Base-by-base conservation (phyloP, 2,113 vertebrate species). In the Lagopus muta region DNA sequence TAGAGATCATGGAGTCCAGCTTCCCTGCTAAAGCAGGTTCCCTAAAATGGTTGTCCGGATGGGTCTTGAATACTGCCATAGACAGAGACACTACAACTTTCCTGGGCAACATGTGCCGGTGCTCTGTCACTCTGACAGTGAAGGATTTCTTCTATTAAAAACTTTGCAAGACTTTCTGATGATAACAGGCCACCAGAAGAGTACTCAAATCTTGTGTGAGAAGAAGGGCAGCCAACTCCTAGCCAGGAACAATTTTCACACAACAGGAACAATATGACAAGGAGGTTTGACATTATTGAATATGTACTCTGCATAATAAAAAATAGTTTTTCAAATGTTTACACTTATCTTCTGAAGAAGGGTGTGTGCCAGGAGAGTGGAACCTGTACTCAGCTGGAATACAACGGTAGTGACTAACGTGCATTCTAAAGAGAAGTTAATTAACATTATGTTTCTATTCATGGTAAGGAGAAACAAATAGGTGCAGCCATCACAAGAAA, bases 291-390 rank as follows among this genome's bases (percentile, higher is more conserved):
- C 58, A 67, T 72, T 87, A 70, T 19, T 38, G 62, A 86, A 69
- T 32, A 32, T 11, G 79, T 83, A 89, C 72, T 92, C 82, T 47
- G 91, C 43, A 88, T 75, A 92, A 94, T 91, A 94, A 92, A 92
- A 94, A 94, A 82, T 27, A 81, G 78, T 86, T 87, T 34, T 40
- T 42, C 61, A 94, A 86, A 81, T 1, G 72, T 90, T 83, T 58
- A 0, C 12, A 22, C 38, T 54, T 54, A 45, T 79, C 76, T 79
- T 71, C 55, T 85, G 71, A 86, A 92, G 87, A 78, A 93, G 55
- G 80, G 54, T 76, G 67, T 28, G 84, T 47, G 67, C 50, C 30
- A 3, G 60, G 76, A 88, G 84, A 50, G 82, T 8, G 81, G 79
- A 85, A 89, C 66, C 74, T 79, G 60, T 0, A 91, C n/a, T 43